Base-by-base conservation (phyloP, 2,888 invertebrate genomes). In the Ceraclea dissimilis region DNA sequence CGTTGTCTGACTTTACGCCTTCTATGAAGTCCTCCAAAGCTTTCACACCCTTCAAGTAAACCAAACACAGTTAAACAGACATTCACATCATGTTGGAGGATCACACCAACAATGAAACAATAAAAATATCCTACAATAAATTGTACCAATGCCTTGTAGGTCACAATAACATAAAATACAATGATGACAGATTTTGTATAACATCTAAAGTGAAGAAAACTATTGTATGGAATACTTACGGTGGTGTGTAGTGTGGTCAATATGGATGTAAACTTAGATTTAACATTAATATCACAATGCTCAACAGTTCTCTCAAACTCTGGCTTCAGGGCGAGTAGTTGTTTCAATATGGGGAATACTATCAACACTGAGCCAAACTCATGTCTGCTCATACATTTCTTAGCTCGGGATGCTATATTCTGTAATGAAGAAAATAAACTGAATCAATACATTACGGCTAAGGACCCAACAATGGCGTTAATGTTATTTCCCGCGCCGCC, bases 21-120 rank as follows among this genome's bases (percentile, higher is more conserved):
- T 95, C 95, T 58, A 93, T 84, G 72, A 96, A 96, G 68, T 94
- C 94, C 69, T 96, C 95, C 64, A 96, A 72, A 8, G 92, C 90
- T 70, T 90, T 90, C 33, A 89, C 83, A 56, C 93, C 94, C 93
- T 93, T 65, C 34, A 70, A 70, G 56, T 52, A 43, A n/a, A n/a
- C n/a, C n/a, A n/a, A n/a, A n/a, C n/a, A n/a, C n/a, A n/a, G n/a
- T 55, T n/a, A n/a, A n/a, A 57, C n/a, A n/a, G n/a, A n/a, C n/a
- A n/a, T n/a, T n/a, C n/a, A n/a, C n/a, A n/a, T n/a, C n/a, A n/a
- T n/a, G n/a, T n/a, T n/a, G n/a, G n/a, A n/a, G n/a, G n/a, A n/a
- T n/a, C n/a, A n/a, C n/a, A n/a, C n/a, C n/a, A n/a, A n/a, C n/a
- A n/a, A n/a, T n/a, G n/a, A n/a, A n/a, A n/a, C n/a, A n/a, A n/a